Conservation (phyloP, 2,888 invertebrate species). For the Cremastinae sp. region DNA sequence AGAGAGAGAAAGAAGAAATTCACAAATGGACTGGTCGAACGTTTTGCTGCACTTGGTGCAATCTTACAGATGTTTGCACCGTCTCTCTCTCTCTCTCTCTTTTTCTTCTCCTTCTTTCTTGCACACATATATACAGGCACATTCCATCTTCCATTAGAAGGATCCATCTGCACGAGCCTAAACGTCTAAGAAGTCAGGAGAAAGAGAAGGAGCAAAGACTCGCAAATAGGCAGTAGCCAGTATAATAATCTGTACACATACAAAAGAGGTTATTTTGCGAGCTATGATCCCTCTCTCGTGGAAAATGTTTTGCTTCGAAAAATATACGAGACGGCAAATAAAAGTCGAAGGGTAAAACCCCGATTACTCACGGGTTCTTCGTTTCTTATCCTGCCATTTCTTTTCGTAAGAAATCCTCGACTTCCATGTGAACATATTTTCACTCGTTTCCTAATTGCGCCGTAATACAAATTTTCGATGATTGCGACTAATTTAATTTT, state of each 20-base stretch:
- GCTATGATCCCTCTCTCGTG: slow-evolving; percentile 26
- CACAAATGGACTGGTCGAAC: slow-evolving; percentile 53
- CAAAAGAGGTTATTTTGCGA: slow-evolving; percentile 41
- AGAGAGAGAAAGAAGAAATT: slow-evolving; percentile 5
- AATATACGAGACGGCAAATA: slow-evolving; percentile 39
- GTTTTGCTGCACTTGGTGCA: slow-evolving; percentile 55
- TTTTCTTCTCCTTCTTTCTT: slow-evolving; percentile 47
- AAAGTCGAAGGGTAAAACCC: slow-evolving; percentile 40
- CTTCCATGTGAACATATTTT: slow-evolving; percentile 46
- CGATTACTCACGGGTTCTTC: neutral
- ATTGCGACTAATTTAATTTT: too few relatives aligned
- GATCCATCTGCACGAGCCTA: slow-evolving; percentile 55
- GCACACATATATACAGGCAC: slow-evolving; percentile 61
- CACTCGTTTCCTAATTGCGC: slow-evolving; percentile 61
- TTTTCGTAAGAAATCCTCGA: slow-evolving; percentile 21
- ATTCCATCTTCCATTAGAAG: slow-evolving; percentile 75
- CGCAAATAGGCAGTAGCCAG: slow-evolving; percentile 46
- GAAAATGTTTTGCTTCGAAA: slow-evolving; percentile 49
- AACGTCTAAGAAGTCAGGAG: slow-evolving; percentile 45
- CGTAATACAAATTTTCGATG: slow-evolving; percentile 12
- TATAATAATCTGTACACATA: slow-evolving; percentile 13
- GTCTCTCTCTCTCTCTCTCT: slow-evolving; percentile 24
- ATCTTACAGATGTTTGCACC: slow-evolving; percentile 73
- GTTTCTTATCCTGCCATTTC: neutral
- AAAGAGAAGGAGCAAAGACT: slow-evolving; percentile 47